These are phyloP conservation scores for Incurvaria masculella DNA, from an alignment of 2,888 invertebrate species.

Conservation along the genomic window DNA sequence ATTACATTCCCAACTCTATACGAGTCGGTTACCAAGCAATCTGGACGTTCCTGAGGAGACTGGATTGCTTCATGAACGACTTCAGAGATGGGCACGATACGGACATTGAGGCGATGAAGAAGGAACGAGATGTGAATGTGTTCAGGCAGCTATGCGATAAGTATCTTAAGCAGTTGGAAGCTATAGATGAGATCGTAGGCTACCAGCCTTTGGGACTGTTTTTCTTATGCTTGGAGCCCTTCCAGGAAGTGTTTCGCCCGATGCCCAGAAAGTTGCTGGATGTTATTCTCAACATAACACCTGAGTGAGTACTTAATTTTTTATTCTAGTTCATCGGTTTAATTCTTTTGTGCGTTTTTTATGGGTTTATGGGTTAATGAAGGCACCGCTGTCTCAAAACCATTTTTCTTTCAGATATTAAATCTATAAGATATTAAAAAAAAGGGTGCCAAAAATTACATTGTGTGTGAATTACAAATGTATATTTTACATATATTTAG, in stretches of 20 bases:
- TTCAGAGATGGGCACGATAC: conserved; percentile 68
- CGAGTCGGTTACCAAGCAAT: conserved; percentile 61
- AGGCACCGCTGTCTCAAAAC: no score
- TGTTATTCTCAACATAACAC: conserved; percentile 61
- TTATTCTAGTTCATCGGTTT: not conserved
- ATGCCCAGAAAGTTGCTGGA: conserved; percentile 67
- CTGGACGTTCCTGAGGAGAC: conserved; percentile 61
- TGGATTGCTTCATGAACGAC: conserved; percentile 62
- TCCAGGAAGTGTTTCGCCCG: conserved; percentile 69
- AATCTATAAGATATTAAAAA: no score
- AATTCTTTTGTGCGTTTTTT: no score
- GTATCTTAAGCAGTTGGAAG: conserved; percentile 66
- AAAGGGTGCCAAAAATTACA: no score
- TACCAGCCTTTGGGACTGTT: conserved; percentile 71
- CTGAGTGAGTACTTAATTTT: conserved; percentile 51
- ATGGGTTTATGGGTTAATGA: no score
- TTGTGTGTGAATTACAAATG: no score
- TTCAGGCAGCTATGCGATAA: conserved; percentile 67
- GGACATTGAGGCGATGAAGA: conserved; percentile 59
- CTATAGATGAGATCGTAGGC: conserved; percentile 63
- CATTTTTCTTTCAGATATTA: no score
- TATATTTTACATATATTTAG: no score
- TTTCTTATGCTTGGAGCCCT: conserved; percentile 64
- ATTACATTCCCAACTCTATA: conserved; percentile 56
- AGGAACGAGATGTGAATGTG: conserved; percentile 61